A percentile compares a stretch with the other conserved stretches of the same genome.
These are phyloP conservation scores for Aurelia aurita DNA, from an alignment of 30 jellyfish, hydroid and myxozoan genomes.

Conservation along the genomic window DNA sequence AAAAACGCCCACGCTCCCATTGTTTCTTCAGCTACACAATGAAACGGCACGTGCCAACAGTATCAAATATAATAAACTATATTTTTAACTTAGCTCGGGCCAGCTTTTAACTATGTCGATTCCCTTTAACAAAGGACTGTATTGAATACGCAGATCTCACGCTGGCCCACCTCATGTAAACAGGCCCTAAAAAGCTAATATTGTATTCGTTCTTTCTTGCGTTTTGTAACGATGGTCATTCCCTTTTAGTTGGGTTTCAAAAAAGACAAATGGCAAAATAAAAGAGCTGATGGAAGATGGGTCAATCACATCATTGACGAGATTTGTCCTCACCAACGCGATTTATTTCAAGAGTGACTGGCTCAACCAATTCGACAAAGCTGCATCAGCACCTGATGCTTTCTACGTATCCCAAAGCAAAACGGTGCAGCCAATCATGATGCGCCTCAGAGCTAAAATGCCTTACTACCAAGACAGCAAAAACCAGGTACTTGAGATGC, in stretches of 20 bases:
- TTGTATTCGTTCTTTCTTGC: too few relatives aligned
- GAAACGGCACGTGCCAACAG: too few relatives aligned
- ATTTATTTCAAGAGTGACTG: conserved; percentile 71
- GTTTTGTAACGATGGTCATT: too few relatives aligned
- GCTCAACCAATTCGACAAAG: conserved; percentile 54
- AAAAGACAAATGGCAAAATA: conserved; percentile 48
- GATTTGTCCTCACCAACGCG: conserved; percentile 70
- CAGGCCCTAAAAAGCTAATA: too few relatives aligned
- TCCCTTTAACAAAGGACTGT: too few relatives aligned
- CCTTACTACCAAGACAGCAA: conserved; percentile 37
- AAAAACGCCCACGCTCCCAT: too few relatives aligned
- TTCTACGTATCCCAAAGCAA: conserved; percentile 42
- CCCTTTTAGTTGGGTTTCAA: conserved; percentile 51
- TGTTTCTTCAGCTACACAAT: too few relatives aligned
- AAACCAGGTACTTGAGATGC: conserved; percentile 59
- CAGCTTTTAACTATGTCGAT: too few relatives aligned
- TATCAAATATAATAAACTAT: too few relatives aligned
- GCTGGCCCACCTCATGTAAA: too few relatives aligned
- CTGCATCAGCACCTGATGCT: background rate
- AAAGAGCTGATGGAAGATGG: conserved; percentile 63
- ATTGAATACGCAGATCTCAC: too few relatives aligned
- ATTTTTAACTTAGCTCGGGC: too few relatives aligned
- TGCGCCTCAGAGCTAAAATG: conserved; percentile 26
- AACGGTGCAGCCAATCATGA: conserved; percentile 43
- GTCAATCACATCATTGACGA: conserved; percentile 33